phyloP scores from a whole-genome alignment of 2,888 invertebrate genomes.

The Acrocyrtus sp. region DNA sequence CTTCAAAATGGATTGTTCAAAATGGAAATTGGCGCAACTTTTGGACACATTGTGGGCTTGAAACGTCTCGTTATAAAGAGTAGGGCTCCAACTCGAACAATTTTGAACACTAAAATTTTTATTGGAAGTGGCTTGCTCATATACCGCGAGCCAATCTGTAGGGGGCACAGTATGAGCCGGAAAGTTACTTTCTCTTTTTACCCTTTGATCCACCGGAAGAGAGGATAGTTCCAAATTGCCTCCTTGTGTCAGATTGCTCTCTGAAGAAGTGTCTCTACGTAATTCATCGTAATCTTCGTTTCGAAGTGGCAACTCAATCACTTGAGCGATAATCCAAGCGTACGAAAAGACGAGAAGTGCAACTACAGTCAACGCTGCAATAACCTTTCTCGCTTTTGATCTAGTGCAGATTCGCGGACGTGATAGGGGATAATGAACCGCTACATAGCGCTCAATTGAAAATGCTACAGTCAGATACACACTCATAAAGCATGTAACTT shows the following conservation, averaged over 20 bases:
- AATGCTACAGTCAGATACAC: constrained; percentile 89
- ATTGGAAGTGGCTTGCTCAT: background rate
- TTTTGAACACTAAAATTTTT: constrained; percentile 3
- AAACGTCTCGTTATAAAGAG: constrained; percentile 2
- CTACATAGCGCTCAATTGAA: constrained; percentile 85
- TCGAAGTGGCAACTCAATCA: constrained; percentile 22
- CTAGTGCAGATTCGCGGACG: constrained; percentile 79
- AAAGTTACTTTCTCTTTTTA: constrained; percentile 1
- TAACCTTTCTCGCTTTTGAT: constrained; percentile 74
- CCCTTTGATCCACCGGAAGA: constrained; percentile 1
- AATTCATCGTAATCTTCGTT: constrained; percentile 8
- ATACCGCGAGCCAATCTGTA: background rate
- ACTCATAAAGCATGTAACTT: constrained; percentile 79
- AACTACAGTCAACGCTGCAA: constrained; percentile 69
- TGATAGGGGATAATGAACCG: constrained; percentile 77
- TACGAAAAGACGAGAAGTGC: constrained; percentile 58
- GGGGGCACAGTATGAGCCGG: background rate
- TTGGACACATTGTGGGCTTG: background rate
- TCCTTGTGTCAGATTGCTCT: background rate
- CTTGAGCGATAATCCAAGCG: constrained; percentile 57
- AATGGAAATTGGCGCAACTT: constrained; percentile 15
- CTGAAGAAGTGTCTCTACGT: background rate
- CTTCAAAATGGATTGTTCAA: background rate
- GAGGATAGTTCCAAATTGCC: background rate
- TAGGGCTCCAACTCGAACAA: constrained; percentile 7